Percentiles rank a stretch among this genome's conserved stretches.
Conservation (phyloP, 2,888 invertebrate genomes). For the Stenodera caucasica region DNA sequence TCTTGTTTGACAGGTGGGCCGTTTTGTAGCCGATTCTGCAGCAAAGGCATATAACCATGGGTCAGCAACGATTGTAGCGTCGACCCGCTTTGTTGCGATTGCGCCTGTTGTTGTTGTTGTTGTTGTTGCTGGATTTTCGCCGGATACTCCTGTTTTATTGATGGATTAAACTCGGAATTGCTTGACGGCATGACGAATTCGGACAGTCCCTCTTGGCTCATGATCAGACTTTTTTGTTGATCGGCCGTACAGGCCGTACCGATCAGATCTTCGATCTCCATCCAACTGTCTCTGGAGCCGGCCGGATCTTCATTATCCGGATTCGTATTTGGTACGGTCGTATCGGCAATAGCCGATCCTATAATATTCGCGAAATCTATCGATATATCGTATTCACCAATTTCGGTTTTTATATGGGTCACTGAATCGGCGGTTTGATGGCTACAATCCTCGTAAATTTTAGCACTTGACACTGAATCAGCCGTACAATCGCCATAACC, state of each 20-base stretch:
- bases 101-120: slow-evolving; percentile 51
- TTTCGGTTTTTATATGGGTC: slow-evolving; percentile 60
- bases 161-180: slow-evolving; percentile 55
- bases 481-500: slow-evolving; percentile 58
- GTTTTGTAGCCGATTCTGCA: slow-evolving; percentile 81
- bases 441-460: slow-evolving; percentile 60
- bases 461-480: slow-evolving; percentile 62
- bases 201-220: slow-evolving; percentile 67
- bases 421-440: slow-evolving; percentile 57
- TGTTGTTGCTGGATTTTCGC: slow-evolving; percentile 52
- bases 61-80: slow-evolving; percentile 77
- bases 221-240: slow-evolving; percentile 66
- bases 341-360: slow-evolving; percentile 86
- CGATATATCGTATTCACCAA: slow-evolving; percentile 68
- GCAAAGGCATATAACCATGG: slow-evolving; percentile 77
- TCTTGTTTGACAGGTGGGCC: slow-evolving; percentile 71
- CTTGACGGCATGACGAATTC: slow-evolving; percentile 70
- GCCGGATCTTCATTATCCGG: slow-evolving; percentile 67
- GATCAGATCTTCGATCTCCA: slow-evolving; percentile 87
- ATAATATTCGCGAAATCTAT: slow-evolving; percentile 84
- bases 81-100: slow-evolving; percentile 65
- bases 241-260: slow-evolving; percentile 78
- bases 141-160: slow-evolving; percentile 56
- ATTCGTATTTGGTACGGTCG: slow-evolving; percentile 75
- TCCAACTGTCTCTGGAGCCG: slow-evolving; percentile 82